These are phyloP conservation scores for Heloderma charlesbogerti DNA, from an alignment of 2,113 vertebrate genomes.

Conservation along the genomic window DNA sequence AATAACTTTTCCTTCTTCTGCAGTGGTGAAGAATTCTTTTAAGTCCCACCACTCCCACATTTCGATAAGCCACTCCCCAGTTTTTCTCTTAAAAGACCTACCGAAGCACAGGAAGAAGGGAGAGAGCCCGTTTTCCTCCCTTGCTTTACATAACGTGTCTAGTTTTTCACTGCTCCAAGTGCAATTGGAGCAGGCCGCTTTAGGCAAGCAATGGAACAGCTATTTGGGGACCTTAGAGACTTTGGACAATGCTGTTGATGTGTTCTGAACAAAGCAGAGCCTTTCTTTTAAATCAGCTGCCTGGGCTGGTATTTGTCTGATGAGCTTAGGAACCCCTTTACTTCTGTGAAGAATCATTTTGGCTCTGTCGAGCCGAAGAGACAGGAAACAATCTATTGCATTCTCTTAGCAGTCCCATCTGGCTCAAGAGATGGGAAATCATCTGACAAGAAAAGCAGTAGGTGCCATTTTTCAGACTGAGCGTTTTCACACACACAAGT, in stretches of 20 bases:
- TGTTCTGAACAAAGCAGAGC: background rate
- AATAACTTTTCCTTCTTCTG: background rate
- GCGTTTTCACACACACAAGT: background rate
- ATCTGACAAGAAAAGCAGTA: accelerated
- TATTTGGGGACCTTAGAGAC: background rate
- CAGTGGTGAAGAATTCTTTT: background rate
- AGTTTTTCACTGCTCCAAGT: background rate
- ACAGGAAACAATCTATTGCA: background rate
- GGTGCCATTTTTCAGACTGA: background rate
- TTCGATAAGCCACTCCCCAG: background rate
- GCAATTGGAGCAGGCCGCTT: background rate
- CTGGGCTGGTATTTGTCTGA: background rate
- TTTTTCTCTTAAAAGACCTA: background rate
- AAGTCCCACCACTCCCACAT: accelerated
- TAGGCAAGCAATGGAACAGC: background rate
- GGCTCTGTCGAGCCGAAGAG: background rate
- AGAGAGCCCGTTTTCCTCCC: background rate
- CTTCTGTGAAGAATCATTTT: background rate
- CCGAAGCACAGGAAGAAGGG: accelerated
- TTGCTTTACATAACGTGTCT: background rate
- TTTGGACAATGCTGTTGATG: background rate
- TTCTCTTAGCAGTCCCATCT: background rate
- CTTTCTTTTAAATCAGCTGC: background rate
- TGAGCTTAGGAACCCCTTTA: background rate
- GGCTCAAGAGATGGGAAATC: conserved; percentile 15